Percentiles rank a stretch among this genome's conserved stretches.
Evolutionary conservation across 1,140 invertebrate species (phyloP).

Genomic region (Conopomorpha cramerella): DNA sequence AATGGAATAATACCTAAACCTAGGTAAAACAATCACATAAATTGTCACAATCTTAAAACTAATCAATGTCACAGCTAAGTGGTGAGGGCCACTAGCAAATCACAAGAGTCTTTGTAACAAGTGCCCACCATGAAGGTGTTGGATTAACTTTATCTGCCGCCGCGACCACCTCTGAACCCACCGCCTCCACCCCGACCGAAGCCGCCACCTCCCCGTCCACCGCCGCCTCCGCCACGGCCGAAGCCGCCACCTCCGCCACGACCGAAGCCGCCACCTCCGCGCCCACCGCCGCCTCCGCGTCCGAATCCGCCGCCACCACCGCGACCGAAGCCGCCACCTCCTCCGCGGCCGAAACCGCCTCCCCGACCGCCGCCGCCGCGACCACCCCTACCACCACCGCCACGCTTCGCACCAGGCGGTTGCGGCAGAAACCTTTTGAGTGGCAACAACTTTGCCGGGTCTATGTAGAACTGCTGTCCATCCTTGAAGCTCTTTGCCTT

Average conservation of each 20-base stretch:
- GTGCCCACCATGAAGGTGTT: not conserved
- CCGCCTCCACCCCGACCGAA: constrained; percentile 17
- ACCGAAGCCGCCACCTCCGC: constrained; percentile 33
- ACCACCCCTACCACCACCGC: constrained; percentile 62
- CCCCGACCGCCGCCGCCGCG: constrained; percentile 58
- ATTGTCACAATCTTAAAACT: not conserved
- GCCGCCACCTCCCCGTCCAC: constrained; percentile 19
- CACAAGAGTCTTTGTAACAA: not conserved
- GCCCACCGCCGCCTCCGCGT: constrained; percentile 39
- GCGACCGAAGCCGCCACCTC: constrained; percentile 52
- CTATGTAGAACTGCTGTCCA: constrained; percentile 86
- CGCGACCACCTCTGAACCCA: not conserved
- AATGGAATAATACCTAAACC: not conserved
- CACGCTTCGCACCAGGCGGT: constrained; percentile 68
- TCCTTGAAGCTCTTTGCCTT: constrained; percentile 90
- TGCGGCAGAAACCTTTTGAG: constrained; percentile 87
- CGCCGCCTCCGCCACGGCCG: constrained; percentile 27
- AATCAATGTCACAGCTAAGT: not conserved
- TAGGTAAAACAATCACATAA: not conserved
- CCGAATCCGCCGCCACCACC: constrained; percentile 32
- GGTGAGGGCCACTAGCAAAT: not conserved
- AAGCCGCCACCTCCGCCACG: constrained; percentile 43
- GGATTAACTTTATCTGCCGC: not conserved
- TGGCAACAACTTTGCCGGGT: constrained; percentile 91
- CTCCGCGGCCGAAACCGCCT: constrained; percentile 49